Conservation (phyloP, 2,888 invertebrate species). For the Aphidius colemani region DNA sequence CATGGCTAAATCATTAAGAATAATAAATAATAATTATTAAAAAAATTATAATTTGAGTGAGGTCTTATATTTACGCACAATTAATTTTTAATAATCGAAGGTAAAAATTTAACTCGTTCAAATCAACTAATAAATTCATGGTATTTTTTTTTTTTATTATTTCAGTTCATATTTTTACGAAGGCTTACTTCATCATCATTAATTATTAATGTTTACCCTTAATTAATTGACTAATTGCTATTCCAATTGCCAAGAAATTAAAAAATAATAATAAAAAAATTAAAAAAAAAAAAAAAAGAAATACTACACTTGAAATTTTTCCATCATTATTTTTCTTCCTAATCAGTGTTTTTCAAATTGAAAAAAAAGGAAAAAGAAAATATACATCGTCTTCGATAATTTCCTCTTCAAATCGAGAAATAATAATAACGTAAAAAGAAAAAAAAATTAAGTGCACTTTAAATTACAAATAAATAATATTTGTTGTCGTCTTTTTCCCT, state of each 20-base stretch:
- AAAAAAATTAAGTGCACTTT: conserved; percentile 3
- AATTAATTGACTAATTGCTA: conserved; percentile 60
- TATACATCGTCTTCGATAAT: not conserved
- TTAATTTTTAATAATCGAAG: conserved; percentile 48
- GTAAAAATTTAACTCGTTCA: conserved; percentile 4
- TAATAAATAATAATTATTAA: conserved; percentile 24
- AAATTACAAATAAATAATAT: not conserved
- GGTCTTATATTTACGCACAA: conserved; percentile 53
- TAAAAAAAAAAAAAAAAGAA: conserved; percentile 13
- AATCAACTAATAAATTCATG: conserved; percentile 1
- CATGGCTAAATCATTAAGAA: not conserved
- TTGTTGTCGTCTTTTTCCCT: conserved; percentile 10
- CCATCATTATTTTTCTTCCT: conserved; percentile 19
- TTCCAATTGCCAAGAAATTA: conserved; percentile 40
- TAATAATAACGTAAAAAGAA: conserved; percentile 17
- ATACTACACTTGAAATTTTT: not conserved
- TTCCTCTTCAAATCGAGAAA: conserved; percentile 2
- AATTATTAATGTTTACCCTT: conserved; percentile 57
- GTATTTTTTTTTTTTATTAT: conserved; percentile 5
- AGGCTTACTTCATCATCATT: conserved; percentile 46
- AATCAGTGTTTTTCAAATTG: conserved; percentile 5
- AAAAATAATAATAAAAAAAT: not conserved
- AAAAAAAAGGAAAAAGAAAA: not conserved
- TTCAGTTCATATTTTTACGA: not conserved
- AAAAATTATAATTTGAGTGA: conserved; percentile 15